A percentile compares a stretch with the other conserved stretches of the same genome.
phyloP scores from a whole-genome alignment of 2,797 vertebrate genomes.

The Scyliorhinus canicula region DNA sequence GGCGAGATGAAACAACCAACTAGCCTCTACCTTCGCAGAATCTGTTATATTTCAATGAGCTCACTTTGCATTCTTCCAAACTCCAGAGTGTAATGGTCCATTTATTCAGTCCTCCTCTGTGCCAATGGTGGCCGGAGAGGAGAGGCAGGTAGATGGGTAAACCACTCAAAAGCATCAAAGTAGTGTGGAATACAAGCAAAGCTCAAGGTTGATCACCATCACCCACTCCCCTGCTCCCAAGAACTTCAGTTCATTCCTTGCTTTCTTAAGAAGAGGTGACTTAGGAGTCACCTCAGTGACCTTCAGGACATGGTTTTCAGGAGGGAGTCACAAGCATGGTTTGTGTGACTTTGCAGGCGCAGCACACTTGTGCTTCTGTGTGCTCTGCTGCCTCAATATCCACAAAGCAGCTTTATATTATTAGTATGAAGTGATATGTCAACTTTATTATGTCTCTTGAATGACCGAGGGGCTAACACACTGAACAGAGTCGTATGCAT shows the following conservation, averaged over 20 bases:
- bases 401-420: not conserved
- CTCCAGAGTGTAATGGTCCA: not conserved
- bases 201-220: not conserved
- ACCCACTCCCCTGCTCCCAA: not conserved
- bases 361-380: not conserved
- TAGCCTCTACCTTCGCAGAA: not conserved
- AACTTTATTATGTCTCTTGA: not conserved
- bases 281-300: too few species aligned
- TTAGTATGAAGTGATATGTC: not conserved
- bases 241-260: too few species aligned
- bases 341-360: not conserved
- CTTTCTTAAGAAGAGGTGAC: not conserved
- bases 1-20: not conserved
- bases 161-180: not conserved
- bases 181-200: not conserved
- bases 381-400: not conserved
- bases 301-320: too few species aligned
- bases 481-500: constrained; percentile 9
- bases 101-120: not conserved
- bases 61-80: not conserved
- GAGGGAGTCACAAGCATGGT: not conserved
- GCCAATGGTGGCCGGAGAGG: not conserved
- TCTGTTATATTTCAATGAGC: not conserved
- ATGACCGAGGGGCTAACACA: not conserved
- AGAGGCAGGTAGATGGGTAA: not conserved